Evolutionary conservation across 2,113 vertebrate genomes (phyloP), one percentile per base, ranked within the genome.

Genomic region (Alaudala cheleensis): DNA sequence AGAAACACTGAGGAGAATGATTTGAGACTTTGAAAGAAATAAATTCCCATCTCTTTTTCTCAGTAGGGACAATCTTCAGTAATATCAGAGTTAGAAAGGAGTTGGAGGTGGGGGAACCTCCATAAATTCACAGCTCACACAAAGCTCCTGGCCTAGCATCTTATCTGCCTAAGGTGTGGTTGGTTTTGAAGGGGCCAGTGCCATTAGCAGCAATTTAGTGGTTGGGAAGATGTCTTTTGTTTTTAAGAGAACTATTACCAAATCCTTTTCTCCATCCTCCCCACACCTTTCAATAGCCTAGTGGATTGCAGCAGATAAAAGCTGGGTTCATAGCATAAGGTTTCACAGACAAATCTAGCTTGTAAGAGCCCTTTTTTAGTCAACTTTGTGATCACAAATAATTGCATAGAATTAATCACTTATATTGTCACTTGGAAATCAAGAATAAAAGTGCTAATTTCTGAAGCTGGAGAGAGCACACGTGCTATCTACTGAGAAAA

Each of bases 341-440:
- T 88, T 97, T 88, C 62, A 81, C n/a, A 88, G 84, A 81, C 33
- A 67, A 81, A 72, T 39, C 51, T 62, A 65, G 21, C 14, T 47
- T 54, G 4, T 64, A 72, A 87, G 42, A 71, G 54, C 42, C 58
- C 54, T 72, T 93, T 88, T 91, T 77, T 72, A 39, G 50, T 86
- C 70, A 96, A 57, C 45, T 89, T 70, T 28, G 40, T 39, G 33
- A 86, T 88, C 37, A 86, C 76, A 93, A 93, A 71, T 83, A 93
- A 86, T 80, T 86, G 74, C 57, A 39, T 11, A 14, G 69, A 88
- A 92, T 93, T 81, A 88, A 96, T 86, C 64, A 83, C 47, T 86
- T 91, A 60, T 4, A 80, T 64, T 81, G 81, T 80, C 85, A 83
- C 76, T 95, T 88, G 77, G 82, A 96, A 92, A 95, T 97, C 90